Evolutionary conservation across 2,797 vertebrate species (phyloP), one percentile per base, ranked within the genome.

Genomic region (Semotilus atromaculatus): DNA sequence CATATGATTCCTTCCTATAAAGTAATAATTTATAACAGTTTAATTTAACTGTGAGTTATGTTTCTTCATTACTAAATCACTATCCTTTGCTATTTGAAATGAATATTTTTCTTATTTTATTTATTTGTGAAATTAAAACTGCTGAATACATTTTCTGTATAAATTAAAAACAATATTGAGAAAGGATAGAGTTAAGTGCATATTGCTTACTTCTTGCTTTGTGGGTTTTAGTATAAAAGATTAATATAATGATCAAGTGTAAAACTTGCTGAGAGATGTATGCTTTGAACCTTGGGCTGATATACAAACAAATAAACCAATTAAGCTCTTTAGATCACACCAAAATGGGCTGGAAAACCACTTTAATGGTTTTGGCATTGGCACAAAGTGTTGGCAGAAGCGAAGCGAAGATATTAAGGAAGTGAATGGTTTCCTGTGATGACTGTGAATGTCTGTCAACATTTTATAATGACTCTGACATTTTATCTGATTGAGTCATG

Each of bases 351-450:
- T 29, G 29, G 60, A 62, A 62, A 62, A 16, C 26, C 60, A 62
- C 60, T 62, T 62, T 62, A 62, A 26, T 2, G 2, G 29, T 62
- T 62, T 7, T 13, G 29, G 60, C 26, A 29, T n/a, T n/a, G n/a
- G n/a, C n/a, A 29, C 21, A 11, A 34, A 51, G 14, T 29, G 5
- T 26, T 70, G 23, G 34, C 36, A 60, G 58, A 58, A 3, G 66
- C 11, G 3, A 34, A 58, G 71, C 4, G 2, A 62, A 43, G 16
- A 29, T 29, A 55, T 29, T 51, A 55, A 82, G 73, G 19, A 66
- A 48, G 43, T 77, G 31, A 81, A 70, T 40, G 13, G 43, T 67
- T 82, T 82, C 53, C 40, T 76, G 45, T 78, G 45, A 81, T 53
- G 48, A 79, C 53, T 26, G 29, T 76, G 19, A 34, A 72, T 43